A percentile compares a stretch with the other conserved stretches of the same genome.
phyloP scores from a whole-genome alignment of 2,888 invertebrate genomes.

The Papilio gigon region DNA sequence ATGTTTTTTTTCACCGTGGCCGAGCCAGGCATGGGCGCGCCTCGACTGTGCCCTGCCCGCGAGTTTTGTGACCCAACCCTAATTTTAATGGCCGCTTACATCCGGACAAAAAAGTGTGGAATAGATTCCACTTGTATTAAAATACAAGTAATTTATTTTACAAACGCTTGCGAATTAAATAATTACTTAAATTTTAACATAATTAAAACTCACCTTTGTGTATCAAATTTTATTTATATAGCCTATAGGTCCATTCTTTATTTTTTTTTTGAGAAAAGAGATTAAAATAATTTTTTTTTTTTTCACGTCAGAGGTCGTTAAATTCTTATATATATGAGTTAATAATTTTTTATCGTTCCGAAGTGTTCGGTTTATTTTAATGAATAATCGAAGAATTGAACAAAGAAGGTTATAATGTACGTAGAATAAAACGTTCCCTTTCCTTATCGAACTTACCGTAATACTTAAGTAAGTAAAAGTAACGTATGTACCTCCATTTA shows the following conservation, averaged over 20 bases:
- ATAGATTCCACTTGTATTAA: constrained; percentile 48
- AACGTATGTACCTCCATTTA: constrained; percentile 32
- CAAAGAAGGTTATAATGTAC: neutral
- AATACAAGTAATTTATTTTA: constrained; percentile 23
- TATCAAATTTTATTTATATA: constrained; percentile 13
- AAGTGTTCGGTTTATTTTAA: neutral
- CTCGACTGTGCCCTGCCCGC: constrained; percentile 77
- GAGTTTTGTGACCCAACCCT: constrained; percentile 79
- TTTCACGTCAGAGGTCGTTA: neutral
- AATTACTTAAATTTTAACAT: constrained; percentile 18
- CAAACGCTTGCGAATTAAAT: neutral
- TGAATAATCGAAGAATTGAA: neutral
- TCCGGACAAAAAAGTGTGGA: constrained; percentile 75
- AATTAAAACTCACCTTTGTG: neutral
- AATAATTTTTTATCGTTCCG: no score
- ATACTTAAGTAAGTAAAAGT: constrained; percentile 26
- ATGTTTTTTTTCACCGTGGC: constrained; percentile 67
- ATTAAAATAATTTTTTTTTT: neutral
- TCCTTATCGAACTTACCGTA: constrained; percentile 7
- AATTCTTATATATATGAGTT: no score
- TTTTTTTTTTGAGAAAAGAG: no score
- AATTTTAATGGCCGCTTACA: constrained; percentile 83
- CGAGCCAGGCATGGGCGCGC: constrained; percentile 64
- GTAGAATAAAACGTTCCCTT: constrained; percentile 9
- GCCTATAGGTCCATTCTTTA: neutral